These are phyloP conservation scores for Eulacestoma nigropectus DNA, from an alignment of 2,113 vertebrate genomes.

Conservation along the genomic window DNA sequence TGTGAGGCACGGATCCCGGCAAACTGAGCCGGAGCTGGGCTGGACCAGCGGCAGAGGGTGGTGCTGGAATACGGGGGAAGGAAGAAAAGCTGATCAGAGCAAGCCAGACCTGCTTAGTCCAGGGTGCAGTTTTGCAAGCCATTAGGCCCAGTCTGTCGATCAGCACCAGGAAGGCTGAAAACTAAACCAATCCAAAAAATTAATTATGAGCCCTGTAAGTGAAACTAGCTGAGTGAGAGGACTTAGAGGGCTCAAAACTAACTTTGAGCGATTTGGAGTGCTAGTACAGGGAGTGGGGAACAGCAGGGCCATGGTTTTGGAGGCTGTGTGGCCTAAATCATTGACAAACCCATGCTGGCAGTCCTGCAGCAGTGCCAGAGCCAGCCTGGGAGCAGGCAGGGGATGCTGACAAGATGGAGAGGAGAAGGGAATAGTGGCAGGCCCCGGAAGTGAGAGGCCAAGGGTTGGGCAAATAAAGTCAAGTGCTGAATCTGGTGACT, in stretches of 20 bases:
- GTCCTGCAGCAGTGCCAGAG: too few species aligned
- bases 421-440: not conserved
- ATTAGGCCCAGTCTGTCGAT: not conserved
- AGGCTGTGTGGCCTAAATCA: not conserved
- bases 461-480: not conserved
- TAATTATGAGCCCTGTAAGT: not conserved
- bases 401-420: not conserved
- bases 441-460: not conserved
- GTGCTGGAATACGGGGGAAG: not conserved
- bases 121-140: not conserved
- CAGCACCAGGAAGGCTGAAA: not conserved
- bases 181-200: not conserved
- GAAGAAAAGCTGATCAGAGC: not conserved
- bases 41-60: not conserved
- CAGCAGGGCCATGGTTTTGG: not conserved
- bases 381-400: not conserved
- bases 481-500: not conserved
- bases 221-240: not conserved
- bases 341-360: not conserved
- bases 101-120: not conserved
- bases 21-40: not conserved
- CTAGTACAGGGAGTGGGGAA: not conserved
- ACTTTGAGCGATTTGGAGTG: not conserved
- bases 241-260: not conserved
- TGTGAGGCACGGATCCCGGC: fast-evolving